Base-by-base conservation (phyloP, 2,888 invertebrate species). In the Cataglyphis albicans region DNA sequence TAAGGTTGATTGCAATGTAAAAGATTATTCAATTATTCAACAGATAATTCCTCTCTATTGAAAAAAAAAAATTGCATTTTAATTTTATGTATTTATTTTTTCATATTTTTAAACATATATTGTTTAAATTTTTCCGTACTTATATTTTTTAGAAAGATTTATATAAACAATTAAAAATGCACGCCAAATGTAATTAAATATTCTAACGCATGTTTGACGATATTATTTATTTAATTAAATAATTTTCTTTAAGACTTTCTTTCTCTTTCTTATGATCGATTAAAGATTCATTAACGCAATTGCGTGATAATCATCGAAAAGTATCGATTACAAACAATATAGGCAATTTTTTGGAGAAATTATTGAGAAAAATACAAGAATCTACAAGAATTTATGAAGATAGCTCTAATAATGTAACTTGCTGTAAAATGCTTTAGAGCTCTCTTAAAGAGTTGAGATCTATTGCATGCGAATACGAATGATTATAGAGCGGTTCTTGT, bases 1-100 rank as follows among this genome's bases (percentile, higher is more conserved):
- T 64, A 75, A 75, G 61, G 10, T 75, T 65, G 12, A 65, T 75
- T 38, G 18, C 21, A n/a, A 21, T n/a, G 15, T 18, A 12, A 48
- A 7, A 35, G 12, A 76, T 65, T 52, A 65, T 74, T n/a, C n/a
- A 61, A 35, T 74, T 44, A 44, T n/a, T 35, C 44, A 41, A 25
- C 38, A 48, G 35, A 41, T n/a, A 41, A 57, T 72, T 35, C 72
- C 70, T 38, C 70, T 38, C 57, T 55, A 6, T 9, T 9, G 2
- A n/a, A n/a, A n/a, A 3, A 25, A 25, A 5, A 18, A 57, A 35
- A 25, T 57, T 55, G 38, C 25, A 38, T 25, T 70, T 70, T 35
- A 9, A 57, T 6, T 7, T 21, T 32, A 25, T 57, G 32, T 48
- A 3, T 48, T 7, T 12, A 41, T 41, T 48, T 48, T 9, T 48